Base-by-base conservation (phyloP, 1,140 invertebrate species). In the Drosophila kohkoa region DNA sequence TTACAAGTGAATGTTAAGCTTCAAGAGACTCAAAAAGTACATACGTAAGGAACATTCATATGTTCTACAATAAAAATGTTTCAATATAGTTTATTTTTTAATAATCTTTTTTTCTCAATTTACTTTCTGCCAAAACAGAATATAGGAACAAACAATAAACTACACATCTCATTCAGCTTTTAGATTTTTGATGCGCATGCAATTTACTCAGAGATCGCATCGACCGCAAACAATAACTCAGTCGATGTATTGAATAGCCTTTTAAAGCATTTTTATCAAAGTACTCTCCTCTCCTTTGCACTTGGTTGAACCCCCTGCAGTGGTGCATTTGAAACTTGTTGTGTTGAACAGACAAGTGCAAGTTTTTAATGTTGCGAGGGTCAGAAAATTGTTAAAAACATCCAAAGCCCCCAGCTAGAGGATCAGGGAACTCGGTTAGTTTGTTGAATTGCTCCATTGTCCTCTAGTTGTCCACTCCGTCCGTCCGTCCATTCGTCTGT, bases 301-400 rank as follows among this genome's bases (percentile, higher is more conserved):
- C 30, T 49, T 30, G 6, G 2, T 8, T 41, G 35, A 49, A 15
- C 8, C 25, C 45, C 28, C 5, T n/a, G 10, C 11, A n/a, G 43
- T 51, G 77, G 30, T 25, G 11, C 60, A 66, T 71, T 59, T 28
- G 25, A 46, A 63, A 63, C 46, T 60, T 69, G 75, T 71, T 58
- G 55, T 59, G 62, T 75, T 51, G 32, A 63, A 52, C 72, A 82
- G 72, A 54, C 41, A 51, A 54, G 35, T 41, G 64, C 66, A 54
- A 68, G 67, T 54, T 68, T 68, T 62, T 55, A 38, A 52, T 59
- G 54, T 32, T 72, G 35, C 46, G 15, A 45, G 51, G 60, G 28
- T 48, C 10, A 11, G 30, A 55, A 74, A 68, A 69, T 69, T 68
- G 65, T 69, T 68, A 54, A 74, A 69, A 63, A 72, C 46, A 59